Evolutionary conservation across 1,140 invertebrate genomes (phyloP).

Genomic region (Coptotermes formosanus): DNA sequence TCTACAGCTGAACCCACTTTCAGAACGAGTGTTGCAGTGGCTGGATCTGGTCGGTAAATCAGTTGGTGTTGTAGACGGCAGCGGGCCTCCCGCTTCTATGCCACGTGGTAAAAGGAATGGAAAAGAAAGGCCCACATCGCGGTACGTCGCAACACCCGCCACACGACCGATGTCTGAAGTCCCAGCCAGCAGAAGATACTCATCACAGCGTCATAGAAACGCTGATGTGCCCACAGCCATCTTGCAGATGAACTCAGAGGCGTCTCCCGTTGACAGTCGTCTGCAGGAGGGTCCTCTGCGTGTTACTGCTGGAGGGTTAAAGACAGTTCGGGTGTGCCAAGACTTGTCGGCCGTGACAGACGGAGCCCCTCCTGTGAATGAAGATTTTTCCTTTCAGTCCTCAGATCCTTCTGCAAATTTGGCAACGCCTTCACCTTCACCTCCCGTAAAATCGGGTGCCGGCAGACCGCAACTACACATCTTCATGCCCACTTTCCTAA

Average conservation of each 20-base stretch:
- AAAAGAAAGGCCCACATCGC: conserved; percentile 34
- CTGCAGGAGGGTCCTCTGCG: no score
- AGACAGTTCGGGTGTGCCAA: neutral
- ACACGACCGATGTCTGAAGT: conserved; percentile 24
- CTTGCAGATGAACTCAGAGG: no score
- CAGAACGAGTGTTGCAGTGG: conserved; percentile 60
- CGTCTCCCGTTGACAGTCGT: no score
- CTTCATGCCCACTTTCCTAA: conserved; percentile 55
- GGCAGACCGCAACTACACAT: conserved; percentile 59
- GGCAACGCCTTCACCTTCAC: neutral
- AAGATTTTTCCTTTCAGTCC: neutral
- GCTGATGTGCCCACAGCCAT: neutral
- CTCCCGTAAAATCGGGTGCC: neutral
- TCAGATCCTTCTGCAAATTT: neutral
- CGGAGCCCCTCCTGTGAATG: neutral
- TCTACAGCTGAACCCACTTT: conserved; percentile 44
- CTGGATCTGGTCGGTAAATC: conserved; percentile 53
- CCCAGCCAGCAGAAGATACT: neutral
- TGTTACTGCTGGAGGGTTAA: neutral
- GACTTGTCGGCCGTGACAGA: neutral
- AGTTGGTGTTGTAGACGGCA: neutral
- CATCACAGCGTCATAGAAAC: neutral
- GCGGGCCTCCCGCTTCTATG: neutral
- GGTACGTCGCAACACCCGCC: conserved; percentile 18
- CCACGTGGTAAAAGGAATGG: neutral